Conservation (phyloP, 2,888 invertebrate species). For the Nemurella pictetii region DNA sequence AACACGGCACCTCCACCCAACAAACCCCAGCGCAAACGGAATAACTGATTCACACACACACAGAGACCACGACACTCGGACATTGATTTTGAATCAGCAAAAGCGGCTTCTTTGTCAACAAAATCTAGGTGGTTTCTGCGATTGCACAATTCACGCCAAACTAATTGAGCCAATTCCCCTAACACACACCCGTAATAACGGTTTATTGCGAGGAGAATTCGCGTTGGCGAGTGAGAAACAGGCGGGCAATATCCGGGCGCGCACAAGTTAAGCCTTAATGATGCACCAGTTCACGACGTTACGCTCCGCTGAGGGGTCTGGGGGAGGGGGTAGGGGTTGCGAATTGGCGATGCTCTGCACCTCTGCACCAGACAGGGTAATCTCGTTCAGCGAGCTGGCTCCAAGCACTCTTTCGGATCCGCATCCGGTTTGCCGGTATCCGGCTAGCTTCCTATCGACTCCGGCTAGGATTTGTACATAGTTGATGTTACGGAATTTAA, state of each 20-base stretch:
- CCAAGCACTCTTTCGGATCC: not conserved
- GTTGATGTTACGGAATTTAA: not conserved
- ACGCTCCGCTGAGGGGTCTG: not conserved
- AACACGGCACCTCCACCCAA: not conserved
- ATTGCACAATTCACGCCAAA: not conserved
- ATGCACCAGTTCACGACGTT: not conserved
- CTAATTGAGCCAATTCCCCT: not conserved
- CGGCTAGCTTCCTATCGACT: not conserved
- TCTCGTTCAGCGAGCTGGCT: not conserved
- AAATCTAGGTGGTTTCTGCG: not conserved
- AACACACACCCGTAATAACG: not conserved
- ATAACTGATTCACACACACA: no score
- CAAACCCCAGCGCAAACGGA: no score
- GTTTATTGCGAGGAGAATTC: not conserved
- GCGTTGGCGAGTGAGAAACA: not conserved
- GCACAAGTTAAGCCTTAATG: not conserved
- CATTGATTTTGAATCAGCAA: not conserved
- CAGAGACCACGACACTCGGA: not conserved
- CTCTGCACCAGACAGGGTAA: not conserved
- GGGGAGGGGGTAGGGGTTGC: not conserved
- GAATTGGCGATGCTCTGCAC: not conserved
- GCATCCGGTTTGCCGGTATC: not conserved
- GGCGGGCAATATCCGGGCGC: not conserved
- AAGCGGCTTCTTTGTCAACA: not conserved
- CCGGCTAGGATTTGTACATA: not conserved